These are phyloP conservation scores for Apis florea DNA, from an alignment of 1,140 invertebrate species.

Conservation along the genomic window DNA sequence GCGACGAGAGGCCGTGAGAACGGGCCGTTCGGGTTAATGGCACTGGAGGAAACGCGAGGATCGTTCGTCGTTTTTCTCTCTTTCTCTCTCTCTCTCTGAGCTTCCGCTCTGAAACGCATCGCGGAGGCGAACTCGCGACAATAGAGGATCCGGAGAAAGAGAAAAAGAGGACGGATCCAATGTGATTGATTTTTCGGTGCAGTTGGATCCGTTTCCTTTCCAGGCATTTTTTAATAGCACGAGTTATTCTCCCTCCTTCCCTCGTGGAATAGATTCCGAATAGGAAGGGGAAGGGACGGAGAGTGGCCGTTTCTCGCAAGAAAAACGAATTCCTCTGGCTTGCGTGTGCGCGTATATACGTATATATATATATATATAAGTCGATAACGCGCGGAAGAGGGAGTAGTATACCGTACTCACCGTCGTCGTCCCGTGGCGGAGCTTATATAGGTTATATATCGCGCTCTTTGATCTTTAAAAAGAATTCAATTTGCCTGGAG, in stretches of 20 bases:
- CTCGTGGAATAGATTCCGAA: too few species aligned
- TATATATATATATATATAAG: constrained; percentile 8
- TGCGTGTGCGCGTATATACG: neutral
- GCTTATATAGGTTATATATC: constrained; percentile 60
- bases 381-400: constrained; percentile 34
- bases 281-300: too few species aligned
- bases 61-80: neutral
- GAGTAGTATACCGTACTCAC: neutral
- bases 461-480: constrained; percentile 77
- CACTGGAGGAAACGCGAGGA: constrained; percentile 60
- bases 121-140: neutral
- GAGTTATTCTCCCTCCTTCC: too few species aligned
- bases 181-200: neutral
- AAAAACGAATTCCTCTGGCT: constrained; percentile 48
- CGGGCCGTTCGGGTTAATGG: constrained; percentile 66
- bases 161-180: neutral
- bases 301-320: constrained; percentile 25
- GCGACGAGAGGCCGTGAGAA: constrained; percentile 67
- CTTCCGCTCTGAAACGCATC: neutral
- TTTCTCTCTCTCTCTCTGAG: neutral
- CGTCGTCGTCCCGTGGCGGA: constrained; percentile 9
- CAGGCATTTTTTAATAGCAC: constrained; percentile 18
- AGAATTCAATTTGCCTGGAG: constrained; percentile 79
- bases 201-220: neutral
- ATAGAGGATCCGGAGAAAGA: neutral